Base-by-base conservation (phyloP, 2,888 invertebrate genomes). In the Drosophila cognata region DNA sequence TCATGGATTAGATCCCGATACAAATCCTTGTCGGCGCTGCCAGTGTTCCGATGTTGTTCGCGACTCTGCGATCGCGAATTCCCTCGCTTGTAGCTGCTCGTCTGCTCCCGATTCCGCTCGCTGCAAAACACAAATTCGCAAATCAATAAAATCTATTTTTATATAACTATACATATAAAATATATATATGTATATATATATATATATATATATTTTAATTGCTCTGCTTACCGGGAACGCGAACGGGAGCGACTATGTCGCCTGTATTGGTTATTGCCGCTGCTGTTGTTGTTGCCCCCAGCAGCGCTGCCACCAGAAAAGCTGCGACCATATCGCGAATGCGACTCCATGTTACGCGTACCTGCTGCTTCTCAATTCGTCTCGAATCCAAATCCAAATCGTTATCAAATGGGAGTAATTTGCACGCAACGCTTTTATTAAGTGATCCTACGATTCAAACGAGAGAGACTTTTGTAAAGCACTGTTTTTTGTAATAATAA, bases 211-310 rank as follows among this genome's bases (percentile, higher is more conserved):
- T 29, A 13, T 29, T 46, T n/a, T 3, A 46, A 28, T 28, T 56
- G 21, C 7, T 55, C 2, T 31, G 48, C 70, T 73, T 76, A 85
- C 81, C 81, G 84, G 50, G 93, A 93, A 33, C 92, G 89, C 28
- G 93, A 93, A 31, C 93, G 91, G 31, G 93, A 93, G 33, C 93
- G 87, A 68, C 93, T 92, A 41, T 92, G 91, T 25, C 92, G 91
- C 28, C 91, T 85, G 67, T 92, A 91, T 36, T 91, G 91, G 36
- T 90, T 82, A 41, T 90, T 82, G 8, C 88, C 65, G 69, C 82
- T 75, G 38, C 67, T 82, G 48, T 48, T 82, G 33, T 67, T 82
- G 53, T 43, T 82, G 35, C 70, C 82, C 0, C 63, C 68, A 1
- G 77, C 73, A n/a, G 79, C 65, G 29, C 71, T 75, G 35, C 74